A percentile compares a stretch with the other conserved stretches of the same genome.
Conservation (phyloP, 1,140 invertebrate species). For the Odontomachus brunneus region DNA sequence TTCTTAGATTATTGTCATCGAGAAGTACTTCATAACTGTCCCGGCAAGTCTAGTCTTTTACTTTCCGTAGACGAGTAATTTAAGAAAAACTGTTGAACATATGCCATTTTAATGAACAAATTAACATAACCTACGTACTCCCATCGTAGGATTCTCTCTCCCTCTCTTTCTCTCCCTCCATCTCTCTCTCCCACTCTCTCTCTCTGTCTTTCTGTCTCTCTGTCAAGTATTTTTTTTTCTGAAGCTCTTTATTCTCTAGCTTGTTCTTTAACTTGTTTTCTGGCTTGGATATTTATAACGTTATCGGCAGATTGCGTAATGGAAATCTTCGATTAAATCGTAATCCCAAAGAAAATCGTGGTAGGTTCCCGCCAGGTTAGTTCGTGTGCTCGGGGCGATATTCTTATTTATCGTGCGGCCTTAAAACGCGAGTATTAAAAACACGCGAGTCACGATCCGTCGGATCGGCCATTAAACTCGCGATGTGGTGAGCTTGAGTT, state of each 20-base stretch:
- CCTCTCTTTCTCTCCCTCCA: too few species aligned
- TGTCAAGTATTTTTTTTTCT: too few species aligned
- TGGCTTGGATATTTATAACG: not conserved
- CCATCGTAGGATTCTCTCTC: too few species aligned
- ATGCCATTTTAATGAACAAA: not conserved
- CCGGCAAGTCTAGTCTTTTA: not conserved
- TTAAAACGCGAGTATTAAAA: not conserved
- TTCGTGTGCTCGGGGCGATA: not conserved
- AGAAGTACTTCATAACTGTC: not conserved
- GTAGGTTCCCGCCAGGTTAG: not conserved
- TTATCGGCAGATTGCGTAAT: not conserved
- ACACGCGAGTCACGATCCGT: not conserved
- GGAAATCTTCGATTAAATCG: not conserved
- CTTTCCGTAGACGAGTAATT: slow-evolving; percentile 1
- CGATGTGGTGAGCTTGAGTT: slow-evolving; percentile 56
- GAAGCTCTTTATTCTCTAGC: too few species aligned
- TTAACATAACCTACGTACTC: not conserved
- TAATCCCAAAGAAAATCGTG: not conserved
- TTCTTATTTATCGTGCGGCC: not conserved
- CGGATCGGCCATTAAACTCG: slow-evolving; percentile 37
- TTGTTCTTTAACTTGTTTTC: too few species aligned
- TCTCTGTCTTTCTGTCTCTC: too few species aligned
- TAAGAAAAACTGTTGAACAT: not conserved
- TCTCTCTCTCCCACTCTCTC: too few species aligned
- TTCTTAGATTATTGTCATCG: too few species aligned